A percentile compares a stretch with the other conserved stretches of the same genome.
phyloP scores from a whole-genome alignment of 2,888 invertebrate genomes.

The Orthosia gothica region DNA sequence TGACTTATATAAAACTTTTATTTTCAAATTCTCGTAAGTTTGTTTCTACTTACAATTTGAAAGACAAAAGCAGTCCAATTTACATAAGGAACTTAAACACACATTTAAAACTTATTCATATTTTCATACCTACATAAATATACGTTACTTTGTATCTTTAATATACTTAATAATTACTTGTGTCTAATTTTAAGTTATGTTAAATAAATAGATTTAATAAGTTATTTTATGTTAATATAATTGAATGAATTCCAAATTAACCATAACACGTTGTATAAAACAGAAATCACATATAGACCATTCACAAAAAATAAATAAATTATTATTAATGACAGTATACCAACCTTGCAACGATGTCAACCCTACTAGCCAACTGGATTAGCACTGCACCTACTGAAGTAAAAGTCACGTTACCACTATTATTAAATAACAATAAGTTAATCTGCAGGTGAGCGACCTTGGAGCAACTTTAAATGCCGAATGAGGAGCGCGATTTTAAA shows the following conservation, averaged over 20 bases:
- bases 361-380: conserved; percentile 3
- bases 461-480: conserved; percentile 22
- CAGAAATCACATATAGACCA: too few species aligned
- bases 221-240: too few species aligned
- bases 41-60: too few species aligned
- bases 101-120: background rate
- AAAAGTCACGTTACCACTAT: conserved; percentile 4
- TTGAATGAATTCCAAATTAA: too few species aligned
- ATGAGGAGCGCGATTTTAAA: background rate
- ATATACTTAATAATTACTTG: too few species aligned
- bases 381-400: conserved; percentile 18
- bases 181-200: too few species aligned
- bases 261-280: too few species aligned
- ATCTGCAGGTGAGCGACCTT: background rate
- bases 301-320: background rate
- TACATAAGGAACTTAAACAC: too few species aligned
- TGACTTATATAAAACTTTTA: too few species aligned
- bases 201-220: too few species aligned
- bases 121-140: background rate
- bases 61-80: too few species aligned
- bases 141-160: background rate
- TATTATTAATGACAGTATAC: background rate
- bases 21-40: too few species aligned
- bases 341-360: conserved; percentile 26
- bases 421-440: conserved; percentile 9